Evolutionary conservation across 2,888 invertebrate genomes (phyloP), one percentile per base, ranked within the genome.

Genomic region (Mesorhabditis belari): DNA sequence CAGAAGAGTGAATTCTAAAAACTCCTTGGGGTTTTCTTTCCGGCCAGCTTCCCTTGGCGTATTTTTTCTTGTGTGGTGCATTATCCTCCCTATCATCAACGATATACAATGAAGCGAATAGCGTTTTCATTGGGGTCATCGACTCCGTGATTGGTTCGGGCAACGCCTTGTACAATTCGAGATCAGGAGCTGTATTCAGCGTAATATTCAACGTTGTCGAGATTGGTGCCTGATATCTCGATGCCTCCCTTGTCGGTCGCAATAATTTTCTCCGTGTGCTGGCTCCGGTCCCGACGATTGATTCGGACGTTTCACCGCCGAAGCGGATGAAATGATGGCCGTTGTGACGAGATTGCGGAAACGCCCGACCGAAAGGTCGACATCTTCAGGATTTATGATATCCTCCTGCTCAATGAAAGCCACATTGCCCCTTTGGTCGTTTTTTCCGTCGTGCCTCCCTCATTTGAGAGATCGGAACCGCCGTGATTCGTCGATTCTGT

Each of bases 31-130:
- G 89, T 82, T 95, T 95, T 77, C 93, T 89, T 5, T 96, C 96
- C 0, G 98, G 96, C 98, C 98, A 99, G 2, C 95, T 94, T 83
- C 99, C 98, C 83, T 99, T 99, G 57, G 95, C 96, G 82, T 99
- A 99, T 83, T 96, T 96, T 87, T 99, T 99, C 85, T 94, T 95
- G 82, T 89, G 90, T 0, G 94, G 93, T 81, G 91, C 27, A 24
- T 66, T 61, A 54, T 61, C 60, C 35, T 66, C 66, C 5, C 26
- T 28, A n/a, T n/a, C n/a, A n/a, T n/a, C n/a, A n/a, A n/a, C n/a
- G n/a, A n/a, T n/a, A n/a, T n/a, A n/a, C n/a, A n/a, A n/a, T n/a
- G n/a, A n/a, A n/a, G n/a, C n/a, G n/a, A n/a, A n/a, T n/a, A n/a
- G n/a, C n/a, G n/a, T n/a, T n/a, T n/a, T n/a, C n/a, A n/a, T n/a